Evolutionary conservation across 2,888 invertebrate genomes (phyloP).

Genomic region (Nowickia ferox): DNA sequence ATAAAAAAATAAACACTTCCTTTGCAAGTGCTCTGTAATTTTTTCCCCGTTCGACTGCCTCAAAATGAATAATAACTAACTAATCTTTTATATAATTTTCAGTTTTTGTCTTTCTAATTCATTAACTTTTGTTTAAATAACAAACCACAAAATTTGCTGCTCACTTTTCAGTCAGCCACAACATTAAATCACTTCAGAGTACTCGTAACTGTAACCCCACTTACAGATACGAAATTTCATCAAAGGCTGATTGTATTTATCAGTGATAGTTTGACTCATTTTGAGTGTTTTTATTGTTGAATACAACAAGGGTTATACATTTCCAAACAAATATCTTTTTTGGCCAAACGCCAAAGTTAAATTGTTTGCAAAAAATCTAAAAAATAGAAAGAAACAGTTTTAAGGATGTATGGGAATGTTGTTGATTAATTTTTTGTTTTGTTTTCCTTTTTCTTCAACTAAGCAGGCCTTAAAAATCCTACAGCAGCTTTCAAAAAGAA

Average conservation of each 20-base stretch:
- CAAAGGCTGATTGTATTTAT: neutral
- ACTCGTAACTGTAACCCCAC: neutral
- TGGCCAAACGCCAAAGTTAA: constrained; percentile 61
- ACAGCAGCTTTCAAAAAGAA: neutral
- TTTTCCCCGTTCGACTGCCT: neutral
- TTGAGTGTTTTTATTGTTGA: constrained; percentile 48
- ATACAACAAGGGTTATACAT: neutral
- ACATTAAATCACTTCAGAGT: constrained; percentile 12
- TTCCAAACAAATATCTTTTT: constrained; percentile 12
- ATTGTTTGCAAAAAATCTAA: constrained; percentile 43
- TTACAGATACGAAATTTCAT: neutral
- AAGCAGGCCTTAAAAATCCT: constrained; percentile 14
- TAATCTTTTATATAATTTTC: constrained; percentile 20
- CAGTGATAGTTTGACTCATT: constrained; percentile 28
- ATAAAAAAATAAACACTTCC: neutral
- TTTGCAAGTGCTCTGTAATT: neutral
- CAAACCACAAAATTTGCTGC: constrained; percentile 1
- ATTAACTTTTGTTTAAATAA: constrained; percentile 36
- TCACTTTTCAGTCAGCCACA: neutral
- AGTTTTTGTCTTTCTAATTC: constrained; percentile 35
- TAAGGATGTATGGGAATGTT: neutral
- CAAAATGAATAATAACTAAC: constrained; percentile 4
- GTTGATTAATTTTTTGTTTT: constrained; percentile 29
- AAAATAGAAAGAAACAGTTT: constrained; percentile 26
- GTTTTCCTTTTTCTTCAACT: neutral